phyloP scores from a whole-genome alignment of 2,797 vertebrate species.

The Propithecus perrieri region DNA sequence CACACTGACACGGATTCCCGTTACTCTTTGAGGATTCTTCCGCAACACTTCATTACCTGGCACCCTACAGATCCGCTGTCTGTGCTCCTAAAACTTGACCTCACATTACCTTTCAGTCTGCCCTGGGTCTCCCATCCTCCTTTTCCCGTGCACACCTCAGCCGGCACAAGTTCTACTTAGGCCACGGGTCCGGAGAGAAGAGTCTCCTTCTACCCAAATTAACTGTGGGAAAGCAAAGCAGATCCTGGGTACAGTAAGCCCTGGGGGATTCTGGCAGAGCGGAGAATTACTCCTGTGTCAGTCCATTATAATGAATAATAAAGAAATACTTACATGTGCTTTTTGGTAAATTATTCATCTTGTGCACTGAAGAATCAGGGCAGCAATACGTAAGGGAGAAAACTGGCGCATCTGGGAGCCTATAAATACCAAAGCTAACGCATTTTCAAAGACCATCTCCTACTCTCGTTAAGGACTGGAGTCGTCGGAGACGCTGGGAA shows the following conservation, averaged over 20 bases:
- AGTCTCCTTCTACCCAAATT: slow-evolving; percentile 75
- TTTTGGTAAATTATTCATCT: slow-evolving; percentile 88
- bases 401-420: slow-evolving; percentile 73
- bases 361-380: slow-evolving; percentile 81
- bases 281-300: slow-evolving; percentile 87
- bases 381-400: slow-evolving; percentile 83
- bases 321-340: slow-evolving; percentile 86
- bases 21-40: background rate
- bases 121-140: background rate
- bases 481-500: background rate
- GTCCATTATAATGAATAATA: slow-evolving; percentile 89
- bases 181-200: background rate
- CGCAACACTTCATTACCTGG: background rate
- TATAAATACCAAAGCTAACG: slow-evolving; percentile 80
- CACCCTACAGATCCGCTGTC: background rate
- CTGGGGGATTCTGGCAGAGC: slow-evolving; percentile 84
- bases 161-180: background rate
- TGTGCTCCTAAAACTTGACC: background rate
- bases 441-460: slow-evolving; percentile 66
- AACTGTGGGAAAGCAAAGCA: slow-evolving; percentile 79
- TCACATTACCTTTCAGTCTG: background rate
- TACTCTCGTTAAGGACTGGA: slow-evolving; percentile 78
- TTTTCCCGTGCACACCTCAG: background rate
- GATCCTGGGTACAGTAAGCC: slow-evolving; percentile 78
- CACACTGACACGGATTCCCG: background rate